Evolutionary conservation across 2,113 vertebrate species (phyloP).

Genomic region (Phocoena phocoena): DNA sequence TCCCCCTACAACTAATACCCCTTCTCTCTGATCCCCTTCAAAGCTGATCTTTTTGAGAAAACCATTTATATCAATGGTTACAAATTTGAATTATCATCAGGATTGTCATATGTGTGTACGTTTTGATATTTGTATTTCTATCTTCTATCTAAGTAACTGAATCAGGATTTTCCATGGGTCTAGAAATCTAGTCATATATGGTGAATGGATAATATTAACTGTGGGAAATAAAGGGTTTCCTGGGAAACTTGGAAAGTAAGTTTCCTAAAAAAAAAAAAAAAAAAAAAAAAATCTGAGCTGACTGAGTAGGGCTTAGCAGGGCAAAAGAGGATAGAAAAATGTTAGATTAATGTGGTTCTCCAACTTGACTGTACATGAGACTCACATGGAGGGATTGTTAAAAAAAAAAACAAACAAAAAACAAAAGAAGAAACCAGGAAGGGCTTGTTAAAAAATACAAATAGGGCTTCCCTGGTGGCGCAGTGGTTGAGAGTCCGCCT

Average conservation of each 20-base stretch:
- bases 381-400: not conserved
- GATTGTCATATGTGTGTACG: not conserved
- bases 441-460: not conserved
- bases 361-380: not conserved
- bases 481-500: no score
- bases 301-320: not conserved
- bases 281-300: not conserved
- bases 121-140: not conserved
- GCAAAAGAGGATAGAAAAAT: not conserved
- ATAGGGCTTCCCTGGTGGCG: no score
- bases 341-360: not conserved
- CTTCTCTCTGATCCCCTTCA: not conserved
- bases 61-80: not conserved
- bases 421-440: no score
- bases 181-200: not conserved
- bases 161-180: not conserved
- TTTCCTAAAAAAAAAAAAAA: not conserved
- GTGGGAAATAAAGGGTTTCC: not conserved
- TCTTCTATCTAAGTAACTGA: not conserved
- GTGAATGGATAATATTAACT: not conserved
- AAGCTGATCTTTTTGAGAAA: not conserved
- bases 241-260: not conserved
- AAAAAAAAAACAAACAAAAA: not conserved
- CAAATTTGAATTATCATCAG: not conserved
- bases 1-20: not conserved